Percentiles rank a stretch among this genome's conserved stretches.
Evolutionary conservation across 2,113 vertebrate genomes (phyloP).

Genomic region (Hypomesus transpacificus): DNA sequence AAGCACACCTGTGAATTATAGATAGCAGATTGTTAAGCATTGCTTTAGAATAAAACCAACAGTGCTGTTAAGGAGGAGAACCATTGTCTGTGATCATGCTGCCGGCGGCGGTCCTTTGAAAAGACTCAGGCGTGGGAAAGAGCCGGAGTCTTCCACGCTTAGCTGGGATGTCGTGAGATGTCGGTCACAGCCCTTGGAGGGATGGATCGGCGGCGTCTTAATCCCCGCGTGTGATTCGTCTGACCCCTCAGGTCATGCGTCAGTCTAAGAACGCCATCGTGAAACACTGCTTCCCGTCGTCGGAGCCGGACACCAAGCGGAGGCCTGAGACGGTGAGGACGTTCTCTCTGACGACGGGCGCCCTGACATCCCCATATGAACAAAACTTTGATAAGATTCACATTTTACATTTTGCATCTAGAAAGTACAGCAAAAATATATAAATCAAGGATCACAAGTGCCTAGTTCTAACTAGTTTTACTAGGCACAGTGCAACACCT

Average conservation of each 20-base stretch:
- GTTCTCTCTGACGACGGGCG: not conserved
- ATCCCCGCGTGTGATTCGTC: not conserved
- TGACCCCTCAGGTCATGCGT: slow-evolving; percentile 78
- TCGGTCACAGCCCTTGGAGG: not conserved
- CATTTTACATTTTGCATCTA: too few relatives aligned
- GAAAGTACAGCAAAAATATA: too few relatives aligned
- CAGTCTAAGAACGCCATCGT: slow-evolving; percentile 85
- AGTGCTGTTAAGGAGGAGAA: slow-evolving; percentile 3
- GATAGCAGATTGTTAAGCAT: slow-evolving; percentile 20
- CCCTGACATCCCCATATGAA: too few relatives aligned
- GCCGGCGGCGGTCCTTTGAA: not conserved
- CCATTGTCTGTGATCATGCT: not conserved
- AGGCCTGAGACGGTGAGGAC: slow-evolving; percentile 87
- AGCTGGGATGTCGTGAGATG: not conserved
- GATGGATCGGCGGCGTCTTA: not conserved
- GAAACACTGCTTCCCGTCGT: slow-evolving; percentile 78
- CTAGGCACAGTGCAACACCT: too few relatives aligned
- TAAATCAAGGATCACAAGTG: too few relatives aligned
- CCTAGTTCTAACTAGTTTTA: too few relatives aligned
- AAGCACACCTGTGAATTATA: slow-evolving; percentile 12
- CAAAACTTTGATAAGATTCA: too few relatives aligned
- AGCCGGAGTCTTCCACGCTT: not conserved
- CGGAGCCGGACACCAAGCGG: slow-evolving; percentile 79
- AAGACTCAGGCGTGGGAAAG: not conserved
- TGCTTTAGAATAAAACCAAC: slow-evolving; percentile 2